Evolutionary conservation across 30 jellyfish, hydroid and myxozoan genomes (phyloP).

Genomic region (Mastigias papua): DNA sequence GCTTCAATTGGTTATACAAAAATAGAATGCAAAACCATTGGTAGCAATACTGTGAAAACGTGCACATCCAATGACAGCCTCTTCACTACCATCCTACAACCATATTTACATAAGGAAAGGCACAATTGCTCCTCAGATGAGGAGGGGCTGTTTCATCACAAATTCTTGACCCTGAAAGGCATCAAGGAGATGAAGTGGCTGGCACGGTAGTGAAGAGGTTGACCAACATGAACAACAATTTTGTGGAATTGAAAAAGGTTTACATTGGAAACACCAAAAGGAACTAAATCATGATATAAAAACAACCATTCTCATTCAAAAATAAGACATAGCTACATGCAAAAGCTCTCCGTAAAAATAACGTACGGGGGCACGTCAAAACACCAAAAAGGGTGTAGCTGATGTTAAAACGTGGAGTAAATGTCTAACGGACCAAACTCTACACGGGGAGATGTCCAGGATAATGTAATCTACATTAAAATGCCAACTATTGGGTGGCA

Average conservation of each 20-base stretch:
- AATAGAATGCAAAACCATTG: constrained; percentile 49
- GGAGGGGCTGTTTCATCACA: too few relatives aligned
- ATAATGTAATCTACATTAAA: too few relatives aligned
- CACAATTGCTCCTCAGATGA: too few relatives aligned
- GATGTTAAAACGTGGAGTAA: too few relatives aligned
- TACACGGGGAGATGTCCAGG: too few relatives aligned
- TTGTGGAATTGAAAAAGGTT: neutral
- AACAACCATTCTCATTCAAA: constrained; percentile 27
- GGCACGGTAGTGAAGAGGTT: neutral
- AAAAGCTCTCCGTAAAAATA: neutral
- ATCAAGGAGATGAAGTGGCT: neutral
- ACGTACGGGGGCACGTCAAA: neutral
- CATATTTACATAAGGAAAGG: too few relatives aligned
- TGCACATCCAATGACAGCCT: neutral
- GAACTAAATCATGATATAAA: constrained; percentile 8
- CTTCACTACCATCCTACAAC: constrained; percentile 1
- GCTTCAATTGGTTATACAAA: constrained; percentile 54
- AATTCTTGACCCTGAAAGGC: too few relatives aligned
- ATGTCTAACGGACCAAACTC: too few relatives aligned
- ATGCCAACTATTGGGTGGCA: too few relatives aligned
- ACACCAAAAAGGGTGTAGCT: neutral
- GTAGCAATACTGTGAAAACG: constrained; percentile 2
- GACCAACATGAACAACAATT: neutral
- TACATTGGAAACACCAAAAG: neutral
- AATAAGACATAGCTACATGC: neutral